phyloP scores from a whole-genome alignment of 1,140 invertebrate genomes.

The Mesaphorura yosii region DNA sequence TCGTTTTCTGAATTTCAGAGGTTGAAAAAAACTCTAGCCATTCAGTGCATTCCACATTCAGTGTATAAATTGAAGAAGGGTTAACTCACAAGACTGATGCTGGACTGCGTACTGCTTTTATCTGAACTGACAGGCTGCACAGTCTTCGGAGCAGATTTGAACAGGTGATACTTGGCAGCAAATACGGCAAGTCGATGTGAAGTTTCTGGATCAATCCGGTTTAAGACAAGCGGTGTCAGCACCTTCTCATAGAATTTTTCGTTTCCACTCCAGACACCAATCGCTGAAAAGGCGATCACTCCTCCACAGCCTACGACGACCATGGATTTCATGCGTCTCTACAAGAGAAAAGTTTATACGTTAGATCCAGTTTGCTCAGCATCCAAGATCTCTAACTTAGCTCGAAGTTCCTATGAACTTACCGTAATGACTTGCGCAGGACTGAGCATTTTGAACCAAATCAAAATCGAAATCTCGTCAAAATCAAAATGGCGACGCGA shows the following conservation, averaged over 20 bases:
- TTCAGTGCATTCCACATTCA: too few species aligned
- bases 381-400: too few species aligned
- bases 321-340: slow-evolving; percentile 45
- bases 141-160: slow-evolving; percentile 41
- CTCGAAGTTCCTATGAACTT: too few species aligned
- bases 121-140: too few species aligned
- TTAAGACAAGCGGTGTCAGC: slow-evolving; percentile 57
- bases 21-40: background rate
- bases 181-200: slow-evolving; percentile 64
- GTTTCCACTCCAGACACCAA: slow-evolving; percentile 55
- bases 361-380: background rate
- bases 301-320: slow-evolving; percentile 46
- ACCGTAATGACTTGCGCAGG: too few species aligned
- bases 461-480: too few species aligned
- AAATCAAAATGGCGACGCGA: too few species aligned
- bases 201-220: slow-evolving; percentile 57
- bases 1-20: slow-evolving; percentile 45
- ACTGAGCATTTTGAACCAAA: too few species aligned
- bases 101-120: too few species aligned
- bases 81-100: too few species aligned
- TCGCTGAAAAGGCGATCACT: slow-evolving; percentile 45
- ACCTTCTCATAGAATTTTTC: slow-evolving; percentile 63
- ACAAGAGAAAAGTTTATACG: slow-evolving; percentile 33
- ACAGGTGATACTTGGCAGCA: slow-evolving; percentile 59
- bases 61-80: too few species aligned